phyloP scores from a whole-genome alignment of 2,113 vertebrate species.

The Platycercus adscitus region DNA sequence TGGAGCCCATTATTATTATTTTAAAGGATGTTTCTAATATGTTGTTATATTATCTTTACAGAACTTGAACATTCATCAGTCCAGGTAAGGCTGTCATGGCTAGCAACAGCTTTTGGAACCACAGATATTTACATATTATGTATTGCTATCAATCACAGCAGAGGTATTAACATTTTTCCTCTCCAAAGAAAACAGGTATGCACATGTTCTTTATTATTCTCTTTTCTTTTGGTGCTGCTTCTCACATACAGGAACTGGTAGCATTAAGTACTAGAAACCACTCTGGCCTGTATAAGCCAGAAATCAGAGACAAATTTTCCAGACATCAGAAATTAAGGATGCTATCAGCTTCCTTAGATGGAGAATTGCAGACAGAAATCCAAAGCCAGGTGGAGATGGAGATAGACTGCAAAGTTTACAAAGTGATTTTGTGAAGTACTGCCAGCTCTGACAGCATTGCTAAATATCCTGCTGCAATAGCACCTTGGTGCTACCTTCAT shows the following conservation, averaged over 20 bases:
- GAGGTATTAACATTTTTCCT: background rate
- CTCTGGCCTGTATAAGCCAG: background rate
- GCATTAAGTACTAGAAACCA: background rate
- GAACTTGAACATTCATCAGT: constrained; percentile 23
- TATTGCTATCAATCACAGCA: background rate
- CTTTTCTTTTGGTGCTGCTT: background rate
- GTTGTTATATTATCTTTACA: constrained; percentile 16
- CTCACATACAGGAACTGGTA: background rate
- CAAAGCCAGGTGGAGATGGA: background rate
- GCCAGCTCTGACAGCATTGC: background rate
- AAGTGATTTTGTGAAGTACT: background rate
- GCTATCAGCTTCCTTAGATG: background rate
- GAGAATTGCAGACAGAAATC: background rate
- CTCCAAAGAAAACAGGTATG: background rate
- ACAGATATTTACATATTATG: background rate
- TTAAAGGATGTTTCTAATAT: constrained; percentile 44
- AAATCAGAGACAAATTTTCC: background rate
- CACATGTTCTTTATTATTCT: background rate
- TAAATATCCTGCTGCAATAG: background rate
- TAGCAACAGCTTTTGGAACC: background rate
- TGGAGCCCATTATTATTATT: constrained; percentile 4
- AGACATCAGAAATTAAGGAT: background rate
- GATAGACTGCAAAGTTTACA: background rate
- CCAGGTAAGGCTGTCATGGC: background rate
- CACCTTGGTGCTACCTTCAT: background rate